Conservation (phyloP, 2,888 invertebrate genomes). For the Ennomos quercinarius region DNA sequence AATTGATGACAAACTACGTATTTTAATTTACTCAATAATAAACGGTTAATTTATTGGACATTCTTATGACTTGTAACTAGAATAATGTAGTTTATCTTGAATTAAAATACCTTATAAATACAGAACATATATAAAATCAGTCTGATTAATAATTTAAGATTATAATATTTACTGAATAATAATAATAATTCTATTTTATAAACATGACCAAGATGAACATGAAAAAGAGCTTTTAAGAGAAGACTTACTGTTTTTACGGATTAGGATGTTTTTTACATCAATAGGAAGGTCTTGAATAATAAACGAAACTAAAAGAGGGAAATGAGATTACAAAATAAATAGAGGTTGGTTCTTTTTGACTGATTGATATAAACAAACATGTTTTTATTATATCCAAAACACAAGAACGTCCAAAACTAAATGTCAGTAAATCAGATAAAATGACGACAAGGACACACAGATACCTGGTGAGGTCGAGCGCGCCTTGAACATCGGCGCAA, state of each 20-base stretch:
- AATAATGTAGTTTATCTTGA: constrained; percentile 2
- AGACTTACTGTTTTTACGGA: too few species aligned
- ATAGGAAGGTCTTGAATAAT: too few species aligned
- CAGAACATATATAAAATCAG: neutral
- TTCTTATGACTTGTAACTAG: constrained; percentile 47
- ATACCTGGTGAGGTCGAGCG: constrained; percentile 91
- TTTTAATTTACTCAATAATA: constrained; percentile 37
- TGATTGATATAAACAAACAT: neutral
- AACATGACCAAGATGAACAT: too few species aligned
- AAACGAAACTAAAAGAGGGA: too few species aligned
- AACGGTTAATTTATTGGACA: constrained; percentile 50
- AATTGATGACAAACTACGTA: constrained; percentile 52
- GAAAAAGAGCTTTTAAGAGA: too few species aligned
- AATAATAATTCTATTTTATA: too few species aligned
- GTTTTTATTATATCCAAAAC: constrained; percentile 39
- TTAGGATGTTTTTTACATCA: too few species aligned
- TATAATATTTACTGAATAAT: too few species aligned
- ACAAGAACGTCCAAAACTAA: constrained; percentile 45
- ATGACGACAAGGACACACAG: constrained; percentile 47
- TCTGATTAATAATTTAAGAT: neutral
- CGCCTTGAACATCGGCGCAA: constrained; percentile 93
- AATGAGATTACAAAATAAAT: too few species aligned
- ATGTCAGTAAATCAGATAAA: constrained; percentile 31
- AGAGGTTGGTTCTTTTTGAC: too few species aligned
- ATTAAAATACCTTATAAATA: constrained; percentile 7